Evolutionary conservation across 1,140 invertebrate genomes (phyloP).

Genomic region (Aphidius gifuensis): DNA sequence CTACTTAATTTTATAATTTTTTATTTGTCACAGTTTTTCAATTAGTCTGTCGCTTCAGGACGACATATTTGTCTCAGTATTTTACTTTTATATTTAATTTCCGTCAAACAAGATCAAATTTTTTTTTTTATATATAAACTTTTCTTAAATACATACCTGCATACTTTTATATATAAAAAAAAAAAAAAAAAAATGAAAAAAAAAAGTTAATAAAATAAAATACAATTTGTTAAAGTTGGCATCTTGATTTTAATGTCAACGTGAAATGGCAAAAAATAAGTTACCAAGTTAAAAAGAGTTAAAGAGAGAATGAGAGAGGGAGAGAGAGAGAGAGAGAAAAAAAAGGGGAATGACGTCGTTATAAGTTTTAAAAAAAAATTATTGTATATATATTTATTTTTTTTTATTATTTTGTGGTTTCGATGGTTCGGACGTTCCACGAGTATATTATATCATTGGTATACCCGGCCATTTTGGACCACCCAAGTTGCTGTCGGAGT

Average conservation of each 20-base stretch:
- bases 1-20: not conserved
- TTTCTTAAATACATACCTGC: not conserved
- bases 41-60: conserved; percentile 7
- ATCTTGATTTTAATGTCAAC: too few relatives aligned
- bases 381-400: not conserved
- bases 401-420: not conserved
- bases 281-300: conserved; percentile 18
- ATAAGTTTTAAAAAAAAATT: conserved; percentile 23
- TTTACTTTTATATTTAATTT: not conserved
- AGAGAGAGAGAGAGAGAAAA: conserved; percentile 15
- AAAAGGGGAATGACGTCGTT: conserved; percentile 21
- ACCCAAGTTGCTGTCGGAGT: conserved; percentile 55
- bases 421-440: conserved; percentile 20
- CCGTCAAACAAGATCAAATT: not conserved
- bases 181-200: not conserved
- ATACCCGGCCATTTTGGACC: conserved; percentile 54
- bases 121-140: not conserved
- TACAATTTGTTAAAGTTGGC: too few relatives aligned
- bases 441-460: conserved; percentile 54
- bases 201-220: too few relatives aligned
- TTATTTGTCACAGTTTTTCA: not conserved
- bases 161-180: not conserved
- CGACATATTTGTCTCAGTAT: conserved; percentile 1
- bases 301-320: too few relatives aligned
- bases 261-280: too few relatives aligned